These are phyloP conservation scores for Lagorchestes hirsutus DNA, from an alignment of 2,797 vertebrate species.

Conservation along the genomic window DNA sequence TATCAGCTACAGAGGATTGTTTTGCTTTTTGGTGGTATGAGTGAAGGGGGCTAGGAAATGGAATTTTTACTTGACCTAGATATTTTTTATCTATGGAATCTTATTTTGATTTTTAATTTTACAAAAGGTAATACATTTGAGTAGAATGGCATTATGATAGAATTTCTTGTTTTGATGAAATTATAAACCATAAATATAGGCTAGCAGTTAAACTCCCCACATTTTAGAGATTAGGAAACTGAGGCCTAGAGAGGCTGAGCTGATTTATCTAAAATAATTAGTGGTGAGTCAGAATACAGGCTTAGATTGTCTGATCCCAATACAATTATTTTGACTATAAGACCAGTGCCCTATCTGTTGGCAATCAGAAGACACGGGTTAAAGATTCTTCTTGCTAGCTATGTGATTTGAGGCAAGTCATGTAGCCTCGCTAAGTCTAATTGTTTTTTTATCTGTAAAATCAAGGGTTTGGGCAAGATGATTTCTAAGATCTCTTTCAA, in stretches of 20 bases:
- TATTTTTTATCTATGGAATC: background rate
- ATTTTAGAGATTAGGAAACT: background rate
- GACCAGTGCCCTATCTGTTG: background rate
- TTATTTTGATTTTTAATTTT: background rate
- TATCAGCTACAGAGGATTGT: background rate
- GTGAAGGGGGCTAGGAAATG: background rate
- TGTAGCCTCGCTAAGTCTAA: background rate
- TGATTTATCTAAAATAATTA: background rate
- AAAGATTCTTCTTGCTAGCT: background rate
- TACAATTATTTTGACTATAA: background rate
- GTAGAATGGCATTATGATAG: background rate
- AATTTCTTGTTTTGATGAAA: background rate
- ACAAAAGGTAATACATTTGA: background rate
- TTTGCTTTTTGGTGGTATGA: background rate
- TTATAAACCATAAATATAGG: constrained; percentile 9
- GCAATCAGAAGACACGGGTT: background rate
- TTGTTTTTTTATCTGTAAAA: background rate
- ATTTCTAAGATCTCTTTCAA: background rate
- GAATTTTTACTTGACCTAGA: background rate
- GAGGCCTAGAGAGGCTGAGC: background rate
- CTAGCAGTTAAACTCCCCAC: background rate
- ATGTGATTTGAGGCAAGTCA: background rate
- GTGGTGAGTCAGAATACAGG: background rate
- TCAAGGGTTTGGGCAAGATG: background rate
- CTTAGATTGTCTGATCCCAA: background rate